Evolutionary conservation across 2,888 invertebrate genomes (phyloP), one percentile per base, ranked within the genome.

Genomic region (Monopis laevigella): DNA sequence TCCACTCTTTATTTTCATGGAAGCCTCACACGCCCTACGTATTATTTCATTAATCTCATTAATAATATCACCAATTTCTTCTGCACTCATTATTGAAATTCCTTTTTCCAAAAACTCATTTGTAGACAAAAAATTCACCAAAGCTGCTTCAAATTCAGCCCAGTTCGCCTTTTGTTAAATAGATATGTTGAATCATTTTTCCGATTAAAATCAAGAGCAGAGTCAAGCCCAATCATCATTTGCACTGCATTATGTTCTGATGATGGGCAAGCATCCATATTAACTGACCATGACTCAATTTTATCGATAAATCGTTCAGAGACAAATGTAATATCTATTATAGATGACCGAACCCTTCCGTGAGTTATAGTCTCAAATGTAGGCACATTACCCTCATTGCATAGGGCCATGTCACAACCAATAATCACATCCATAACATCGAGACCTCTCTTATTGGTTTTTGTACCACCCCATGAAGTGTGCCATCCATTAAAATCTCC

Each of bases 401-500:
- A 46, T n/a, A 48, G 17, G 3, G n/a, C 4, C 3, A 48, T 40
- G 40, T 45, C 24, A 18, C 46, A 38, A 1, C 36, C 10, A 8
- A 14, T 30, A 1, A 42, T 19, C 0, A 48, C 2, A 4, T 45
- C 43, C 0, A 16, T 11, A 0, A 47, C 27, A 2, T 19, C 27
- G 2, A 18, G 10, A 1, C 48, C 48, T 13, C 47, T 29, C 1
- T n/a, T 2, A 24, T 52, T 53, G 11, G 39, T 43, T 1, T 1
- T 6, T 0, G 13, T 1, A 1, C 44, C 44, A 2, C 53, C 52
- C 53, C 55, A 55, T 1, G 42, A 0, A 0, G 27, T 14, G 21
- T 53, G 49, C 50, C 51, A 51, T 0, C 50, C 53, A 17, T 55
- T 55, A 8, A 53, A 45, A 17, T 55, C 52, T 0, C 53, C 54